phyloP scores from a whole-genome alignment of 1,140 invertebrate species.

The Micrasema longulum region DNA sequence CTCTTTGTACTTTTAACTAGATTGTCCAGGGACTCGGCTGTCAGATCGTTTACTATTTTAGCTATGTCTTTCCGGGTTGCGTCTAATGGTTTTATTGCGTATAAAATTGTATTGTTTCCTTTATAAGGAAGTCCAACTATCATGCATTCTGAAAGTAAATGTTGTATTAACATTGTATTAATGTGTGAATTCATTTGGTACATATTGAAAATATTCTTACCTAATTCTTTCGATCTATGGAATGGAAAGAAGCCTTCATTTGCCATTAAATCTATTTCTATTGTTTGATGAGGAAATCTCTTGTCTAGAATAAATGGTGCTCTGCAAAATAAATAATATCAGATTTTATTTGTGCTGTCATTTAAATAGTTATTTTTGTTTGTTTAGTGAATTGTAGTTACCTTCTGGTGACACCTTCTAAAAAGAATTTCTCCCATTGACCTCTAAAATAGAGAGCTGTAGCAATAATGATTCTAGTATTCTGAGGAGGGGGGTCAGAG shows the following conservation, averaged over 20 bases:
- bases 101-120: constrained; percentile 72
- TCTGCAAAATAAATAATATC: constrained; percentile 58
- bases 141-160: constrained; percentile 66
- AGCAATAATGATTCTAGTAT: constrained; percentile 72
- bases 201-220: constrained; percentile 25
- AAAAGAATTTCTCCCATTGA: constrained; percentile 76
- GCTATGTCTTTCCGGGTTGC: constrained; percentile 62
- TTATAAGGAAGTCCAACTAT: constrained; percentile 78
- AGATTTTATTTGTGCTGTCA: not conserved
- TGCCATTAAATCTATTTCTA: constrained; percentile 74
- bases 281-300: constrained; percentile 58
- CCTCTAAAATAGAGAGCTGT: constrained; percentile 82
- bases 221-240: constrained; percentile 63
- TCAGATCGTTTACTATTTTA: constrained; percentile 67
- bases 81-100: constrained; percentile 73
- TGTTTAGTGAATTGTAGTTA: not conserved
- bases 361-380: not conserved
- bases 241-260: constrained; percentile 70
- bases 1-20: constrained; percentile 64
- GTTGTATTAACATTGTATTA: too few species aligned
- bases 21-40: constrained; percentile 62
- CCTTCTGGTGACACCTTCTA: constrained; percentile 54
- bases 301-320: constrained; percentile 62
- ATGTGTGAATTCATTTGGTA: not conserved
- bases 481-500: constrained; percentile 58